phyloP scores from a whole-genome alignment of 2,797 vertebrate species.

The Thamnophis elegans region DNA sequence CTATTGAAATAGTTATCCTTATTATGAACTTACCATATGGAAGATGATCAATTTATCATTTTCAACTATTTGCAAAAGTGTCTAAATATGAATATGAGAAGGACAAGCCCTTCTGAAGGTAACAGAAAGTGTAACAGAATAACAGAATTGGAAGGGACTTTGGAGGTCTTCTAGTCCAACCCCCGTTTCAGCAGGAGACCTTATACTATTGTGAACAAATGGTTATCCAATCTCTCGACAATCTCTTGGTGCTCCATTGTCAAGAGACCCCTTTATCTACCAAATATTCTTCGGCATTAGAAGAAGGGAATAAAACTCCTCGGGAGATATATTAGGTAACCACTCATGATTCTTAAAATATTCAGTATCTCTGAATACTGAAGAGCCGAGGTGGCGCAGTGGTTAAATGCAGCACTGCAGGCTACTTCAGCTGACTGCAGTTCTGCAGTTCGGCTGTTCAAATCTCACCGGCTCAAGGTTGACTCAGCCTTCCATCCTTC shows the following conservation, averaged over 20 bases:
- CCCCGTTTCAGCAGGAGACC: too few species aligned
- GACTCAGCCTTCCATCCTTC: too few species aligned
- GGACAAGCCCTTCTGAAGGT: background rate
- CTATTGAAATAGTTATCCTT: background rate
- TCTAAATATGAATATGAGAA: background rate
- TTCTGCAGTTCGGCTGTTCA: too few species aligned
- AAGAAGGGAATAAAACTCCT: background rate
- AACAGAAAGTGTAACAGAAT: too few species aligned
- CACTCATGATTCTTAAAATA: background rate
- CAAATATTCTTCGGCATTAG: background rate
- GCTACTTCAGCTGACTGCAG: too few species aligned
- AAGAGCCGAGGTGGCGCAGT: too few species aligned
- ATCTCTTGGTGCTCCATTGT: background rate
- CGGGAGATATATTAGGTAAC: background rate
- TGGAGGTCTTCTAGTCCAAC: too few species aligned
- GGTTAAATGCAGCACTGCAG: too few species aligned
- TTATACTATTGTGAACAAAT: too few species aligned
- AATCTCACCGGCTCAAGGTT: too few species aligned
- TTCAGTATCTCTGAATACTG: background rate
- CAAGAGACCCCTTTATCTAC: background rate
- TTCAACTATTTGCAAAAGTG: background rate
- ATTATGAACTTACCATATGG: background rate
- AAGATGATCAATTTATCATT: background rate
- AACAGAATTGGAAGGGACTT: too few species aligned
- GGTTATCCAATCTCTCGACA: too few species aligned